Evolutionary conservation across 1,140 invertebrate genomes (phyloP), one percentile per base, ranked within the genome.

Genomic region (Glomeris maerens): DNA sequence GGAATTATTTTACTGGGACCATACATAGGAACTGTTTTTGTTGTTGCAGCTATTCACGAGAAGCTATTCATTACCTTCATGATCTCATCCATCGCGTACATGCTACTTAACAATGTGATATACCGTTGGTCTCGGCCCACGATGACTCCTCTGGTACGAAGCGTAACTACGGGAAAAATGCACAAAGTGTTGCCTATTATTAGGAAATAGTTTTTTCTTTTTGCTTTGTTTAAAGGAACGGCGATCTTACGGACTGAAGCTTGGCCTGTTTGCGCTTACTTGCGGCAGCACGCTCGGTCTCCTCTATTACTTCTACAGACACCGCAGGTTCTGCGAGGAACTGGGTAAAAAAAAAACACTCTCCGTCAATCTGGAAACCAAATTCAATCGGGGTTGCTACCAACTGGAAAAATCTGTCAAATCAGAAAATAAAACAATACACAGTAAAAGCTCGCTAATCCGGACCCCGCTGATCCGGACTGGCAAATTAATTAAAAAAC

Each of bases 21-120:
- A 39, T 5, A 47, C 20, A 47, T 13, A 10, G 13, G 14, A 17
- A 21, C 22, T 45, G 23, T 27, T 1, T 38, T 59, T 56, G 57
- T 54, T 55, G 54, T 81, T 81, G 50, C 69, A 91, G 86, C 85
- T 59, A 72, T 90, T 44, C 88, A 91, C 67, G 87, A 91, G 65
- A 88, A 90, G 67, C 82, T 92, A 59, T 92, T 93, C 69, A 85
- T 92, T 57, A 73, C 81, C 49, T 93, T 93, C 65, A 92, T 93
- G 88, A 69, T 87, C 53, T 80, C 81, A 51, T 86, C 85, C 27
- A 66, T 91, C 49, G 74, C 77, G 51, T 86, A 91, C 61, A 91
- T 91, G 87, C 66, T 90, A 36, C 45, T 60, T 2, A 63, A 62
- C 40, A 59, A 57, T 5, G 59, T 64, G 39, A 49, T 63, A 17